Percentiles rank a stretch among this genome's conserved stretches.
Conservation (phyloP, 2,888 invertebrate species). For the Drosophila bunnanda region DNA sequence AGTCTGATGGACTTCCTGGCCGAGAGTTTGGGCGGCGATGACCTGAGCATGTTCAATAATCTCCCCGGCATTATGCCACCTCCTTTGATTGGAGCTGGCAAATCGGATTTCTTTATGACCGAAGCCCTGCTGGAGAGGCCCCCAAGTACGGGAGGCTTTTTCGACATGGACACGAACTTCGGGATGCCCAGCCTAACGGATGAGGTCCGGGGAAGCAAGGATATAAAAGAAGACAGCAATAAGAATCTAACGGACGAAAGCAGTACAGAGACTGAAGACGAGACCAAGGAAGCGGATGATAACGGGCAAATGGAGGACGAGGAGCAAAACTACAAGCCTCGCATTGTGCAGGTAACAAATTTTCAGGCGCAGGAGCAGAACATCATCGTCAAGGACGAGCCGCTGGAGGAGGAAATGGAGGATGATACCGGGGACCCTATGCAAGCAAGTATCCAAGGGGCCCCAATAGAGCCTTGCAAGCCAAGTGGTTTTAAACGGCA, state of each 20-base stretch:
- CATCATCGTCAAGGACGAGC: conserved; percentile 61
- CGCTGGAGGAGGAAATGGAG: conserved; percentile 46
- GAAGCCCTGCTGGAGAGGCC: conserved; percentile 76
- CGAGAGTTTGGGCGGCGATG: conserved; percentile 81
- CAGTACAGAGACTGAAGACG: conserved; percentile 55
- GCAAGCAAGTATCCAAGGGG: not conserved
- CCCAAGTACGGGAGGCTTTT: conserved; percentile 58
- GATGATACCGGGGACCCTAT: conserved; percentile 30
- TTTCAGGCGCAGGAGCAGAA: conserved; percentile 72
- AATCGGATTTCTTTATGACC: conserved; percentile 76
- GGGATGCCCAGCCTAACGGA: conserved; percentile 18
- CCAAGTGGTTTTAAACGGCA: conserved; percentile 84
- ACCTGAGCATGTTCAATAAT: conserved; percentile 76
- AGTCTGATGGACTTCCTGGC: conserved; percentile 84
- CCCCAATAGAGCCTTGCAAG: conserved; percentile 66
- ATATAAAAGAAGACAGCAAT: not conserved
- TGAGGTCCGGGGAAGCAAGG: not conserved
- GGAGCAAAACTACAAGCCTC: conserved; percentile 74
- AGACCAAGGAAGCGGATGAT: conserved; percentile 29
- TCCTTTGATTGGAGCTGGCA: conserved; percentile 70
- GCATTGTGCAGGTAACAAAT: conserved; percentile 84
- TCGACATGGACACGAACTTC: conserved; percentile 65
- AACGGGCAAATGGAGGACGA: conserved; percentile 35
- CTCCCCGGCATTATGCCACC: conserved; percentile 76
- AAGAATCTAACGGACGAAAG: conserved; percentile 20